phyloP scores from a whole-genome alignment of 2,797 vertebrate species.

The Lacerta viridis region DNA sequence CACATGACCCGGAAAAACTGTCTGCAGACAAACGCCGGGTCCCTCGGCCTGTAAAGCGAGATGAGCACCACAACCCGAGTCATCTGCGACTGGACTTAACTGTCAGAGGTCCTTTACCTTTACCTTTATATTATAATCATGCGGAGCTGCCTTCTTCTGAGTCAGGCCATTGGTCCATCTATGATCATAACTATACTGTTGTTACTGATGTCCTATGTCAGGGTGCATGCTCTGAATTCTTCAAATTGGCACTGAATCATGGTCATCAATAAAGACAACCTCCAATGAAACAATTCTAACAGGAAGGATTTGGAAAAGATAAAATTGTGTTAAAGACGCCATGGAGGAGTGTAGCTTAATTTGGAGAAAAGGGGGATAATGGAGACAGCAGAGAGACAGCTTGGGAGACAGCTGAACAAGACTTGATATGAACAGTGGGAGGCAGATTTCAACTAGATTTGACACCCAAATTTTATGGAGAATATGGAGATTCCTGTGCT shows the following conservation, averaged over 20 bases:
- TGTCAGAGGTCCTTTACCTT: too few species aligned
- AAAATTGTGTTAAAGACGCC: constrained; percentile 22
- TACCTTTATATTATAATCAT: neutral
- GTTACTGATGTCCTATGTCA: neutral
- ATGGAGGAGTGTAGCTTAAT: neutral
- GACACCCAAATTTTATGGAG: neutral
- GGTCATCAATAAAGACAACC: neutral
- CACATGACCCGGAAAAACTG: too few species aligned
- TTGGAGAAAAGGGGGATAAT: neutral
- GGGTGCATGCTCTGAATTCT: neutral
- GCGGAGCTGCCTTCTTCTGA: neutral
- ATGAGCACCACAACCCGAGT: too few species aligned
- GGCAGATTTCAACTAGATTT: neutral
- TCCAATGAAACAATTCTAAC: constrained; percentile 2
- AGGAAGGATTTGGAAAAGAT: constrained; percentile 41
- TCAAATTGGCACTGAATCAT: neutral
- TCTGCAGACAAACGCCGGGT: too few species aligned
- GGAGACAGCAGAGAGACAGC: neutral
- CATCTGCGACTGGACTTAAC: too few species aligned
- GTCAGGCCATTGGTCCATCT: neutral
- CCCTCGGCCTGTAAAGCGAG: too few species aligned
- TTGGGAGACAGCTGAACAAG: neutral
- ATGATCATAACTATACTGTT: too few species aligned
- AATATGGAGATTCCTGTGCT: too few species aligned
- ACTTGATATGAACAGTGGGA: too few species aligned